Base-by-base conservation (phyloP, 1,140 invertebrate genomes). In the Musca domestica region DNA sequence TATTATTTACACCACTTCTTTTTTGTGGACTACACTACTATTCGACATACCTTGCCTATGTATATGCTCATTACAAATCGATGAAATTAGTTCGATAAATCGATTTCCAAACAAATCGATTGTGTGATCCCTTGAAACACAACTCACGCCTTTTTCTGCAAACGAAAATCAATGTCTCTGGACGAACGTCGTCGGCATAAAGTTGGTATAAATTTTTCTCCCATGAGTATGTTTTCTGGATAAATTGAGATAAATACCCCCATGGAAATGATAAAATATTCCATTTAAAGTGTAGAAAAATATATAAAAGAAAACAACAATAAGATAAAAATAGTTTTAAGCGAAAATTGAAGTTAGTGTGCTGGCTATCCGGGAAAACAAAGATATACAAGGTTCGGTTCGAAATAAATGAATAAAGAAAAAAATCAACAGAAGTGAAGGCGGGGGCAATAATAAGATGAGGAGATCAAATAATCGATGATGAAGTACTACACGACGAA, bases 131-230 rank as follows among this genome's bases (percentile, higher is more conserved):
- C 27, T 61, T n/a, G 20, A n/a, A 61, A 34, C 19, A 19, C 56
- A 27, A 61, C 56, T 61, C 56, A 61, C 56, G 56, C 56, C 56
- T 61, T 61, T 61, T 61, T 61, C 56, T 61, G 25, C 56, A 61
- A 61, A 61, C 56, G 56, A 61, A 61, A 30, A 61, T 61, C 20
- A 5, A 61, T 23, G 17, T 61, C 56, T 61, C 41, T 19, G 27
- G 56, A 41, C 19, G 56, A 61, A 61, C 27, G 27, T 61, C 56
- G 56, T 61, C 56, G 56, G 56, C 56, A 61, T 61, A 61, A 10
- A 41, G 34, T 34, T 30, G 4, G 15, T 17, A 17, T 61, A 19
- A 12, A 2, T 56, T 56, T 56, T 56, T 34, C 1, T 41, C 34
- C 12, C 34, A 2, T 10, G 10, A 41, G 12, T 41, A 41, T 41